Conservation (phyloP, 2,888 invertebrate species). For the Himalopsyche japonica region DNA sequence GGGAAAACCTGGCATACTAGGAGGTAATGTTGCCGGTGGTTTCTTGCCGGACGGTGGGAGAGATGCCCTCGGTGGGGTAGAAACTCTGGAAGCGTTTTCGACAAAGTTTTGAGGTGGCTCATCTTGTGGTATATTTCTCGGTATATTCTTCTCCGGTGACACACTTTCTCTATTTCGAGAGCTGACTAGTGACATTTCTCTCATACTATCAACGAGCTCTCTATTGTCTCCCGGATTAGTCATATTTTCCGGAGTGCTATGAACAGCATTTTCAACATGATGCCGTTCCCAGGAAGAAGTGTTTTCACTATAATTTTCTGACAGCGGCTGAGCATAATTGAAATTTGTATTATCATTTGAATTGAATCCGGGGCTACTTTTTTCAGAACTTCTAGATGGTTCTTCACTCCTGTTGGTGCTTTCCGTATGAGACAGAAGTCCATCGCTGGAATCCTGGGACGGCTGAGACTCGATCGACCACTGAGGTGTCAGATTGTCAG, state of each 20-base stretch:
- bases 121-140: slow-evolving; percentile 45
- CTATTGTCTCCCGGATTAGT: slow-evolving; percentile 42
- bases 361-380: slow-evolving; percentile 54
- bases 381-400: slow-evolving; percentile 60
- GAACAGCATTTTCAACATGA: not conserved
- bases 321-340: slow-evolving; percentile 49
- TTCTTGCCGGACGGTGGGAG: slow-evolving; percentile 16
- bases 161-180: slow-evolving; percentile 44
- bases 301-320: slow-evolving; percentile 44
- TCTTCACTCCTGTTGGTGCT: slow-evolving; percentile 64
- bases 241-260: slow-evolving; percentile 22
- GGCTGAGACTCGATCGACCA: slow-evolving; percentile 70
- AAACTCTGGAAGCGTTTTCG: slow-evolving; percentile 9
- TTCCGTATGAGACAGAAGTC: slow-evolving; percentile 63
- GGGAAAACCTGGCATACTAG: slow-evolving; percentile 37
- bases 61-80: slow-evolving; percentile 4
- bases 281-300: slow-evolving; percentile 40
- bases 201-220: slow-evolving; percentile 50
- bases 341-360: slow-evolving; percentile 52
- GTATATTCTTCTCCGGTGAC: slow-evolving; percentile 41
- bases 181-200: slow-evolving; percentile 49
- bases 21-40: slow-evolving; percentile 47
- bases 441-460: slow-evolving; percentile 68
- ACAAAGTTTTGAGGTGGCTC: slow-evolving; percentile 39
- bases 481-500: slow-evolving; percentile 53